Evolutionary conservation across 2,797 vertebrate genomes (phyloP), one percentile per base, ranked within the genome.

Genomic region (Lagodon rhomboides): DNA sequence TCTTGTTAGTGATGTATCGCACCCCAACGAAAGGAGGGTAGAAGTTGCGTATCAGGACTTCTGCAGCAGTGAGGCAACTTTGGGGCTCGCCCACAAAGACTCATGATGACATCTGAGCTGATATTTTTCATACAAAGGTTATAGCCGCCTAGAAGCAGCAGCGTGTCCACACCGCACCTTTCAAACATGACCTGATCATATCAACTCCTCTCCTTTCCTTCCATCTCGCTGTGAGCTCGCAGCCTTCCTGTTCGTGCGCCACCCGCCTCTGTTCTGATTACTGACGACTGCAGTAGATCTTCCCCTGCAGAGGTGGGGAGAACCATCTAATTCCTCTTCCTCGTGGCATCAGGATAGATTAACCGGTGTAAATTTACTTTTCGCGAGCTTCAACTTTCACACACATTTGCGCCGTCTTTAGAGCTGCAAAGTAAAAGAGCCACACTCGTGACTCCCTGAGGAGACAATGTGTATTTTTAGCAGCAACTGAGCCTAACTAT

Each of bases 381-480:
- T 81, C 13, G 67, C 73, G 67, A 51, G 44, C 68, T 68, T 75
- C 25, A 68, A 1, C 61, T 50, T 53, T 77, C 27, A 56, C 15
- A 62, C 68, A 56, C 18, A 44, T 86, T 71, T 41, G 27, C 49
- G 12, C 12, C 0, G 0, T 34, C 75, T 82, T 76, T 63, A 20
- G 73, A 22, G 68, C 64, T 46, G 38, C 25, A n/a, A 68, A 63
- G 38, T 51, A 55, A 84, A 73, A 61, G 43, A 1, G 1, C 16
- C 55, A 63, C 55, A 64, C 51, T 0, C 60, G 51, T 16, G 0
- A 59, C 75, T 81, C 85, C 84, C 74, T 10, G 27, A 77, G 58
- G 78, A 77, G 68, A 68, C 77, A 5, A 59, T 53, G 71, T 51
- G 55, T 82, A 83, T 89, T 85, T 91, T 89, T 89, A 81, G 82